Percentiles rank a stretch among this genome's conserved stretches.
These are phyloP conservation scores for Diadromus collaris DNA, from an alignment of 2,888 invertebrate genomes.

Conservation along the genomic window DNA sequence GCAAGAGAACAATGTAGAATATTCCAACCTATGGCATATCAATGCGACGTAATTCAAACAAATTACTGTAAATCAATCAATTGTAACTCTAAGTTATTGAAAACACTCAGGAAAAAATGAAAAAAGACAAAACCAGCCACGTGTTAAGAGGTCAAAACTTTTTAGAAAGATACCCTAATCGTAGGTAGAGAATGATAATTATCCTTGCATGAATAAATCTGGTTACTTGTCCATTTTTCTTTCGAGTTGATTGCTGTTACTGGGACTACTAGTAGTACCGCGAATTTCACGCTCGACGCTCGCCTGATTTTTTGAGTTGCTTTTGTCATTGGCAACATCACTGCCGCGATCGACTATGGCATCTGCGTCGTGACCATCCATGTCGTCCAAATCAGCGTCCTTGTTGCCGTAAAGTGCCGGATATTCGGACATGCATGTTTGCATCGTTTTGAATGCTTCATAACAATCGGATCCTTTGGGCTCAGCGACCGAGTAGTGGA, in stretches of 20 bases:
- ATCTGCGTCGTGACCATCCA: slow-evolving; percentile 76
- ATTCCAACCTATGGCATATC: background rate
- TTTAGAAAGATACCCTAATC: background rate
- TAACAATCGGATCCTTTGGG: slow-evolving; percentile 97
- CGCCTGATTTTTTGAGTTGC: slow-evolving; percentile 22
- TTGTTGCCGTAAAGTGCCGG: slow-evolving; percentile 91
- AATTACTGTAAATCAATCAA: slow-evolving; percentile 20
- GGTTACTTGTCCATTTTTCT: slow-evolving; percentile 46
- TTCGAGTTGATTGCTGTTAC: slow-evolving; percentile 43
- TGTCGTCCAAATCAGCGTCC: slow-evolving; percentile 84
- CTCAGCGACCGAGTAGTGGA: slow-evolving; percentile 94
- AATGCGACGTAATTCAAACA: background rate
- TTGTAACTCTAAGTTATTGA: background rate
- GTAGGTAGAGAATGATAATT: background rate
- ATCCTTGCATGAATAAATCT: background rate
- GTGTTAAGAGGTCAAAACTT: background rate
- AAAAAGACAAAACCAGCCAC: background rate
- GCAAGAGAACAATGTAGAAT: slow-evolving; percentile 15
- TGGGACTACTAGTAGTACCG: slow-evolving; percentile 7
- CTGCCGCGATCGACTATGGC: slow-evolving; percentile 46
- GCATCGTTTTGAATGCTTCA: slow-evolving; percentile 94
- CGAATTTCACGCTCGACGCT: slow-evolving; percentile 40
- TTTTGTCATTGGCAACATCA: slow-evolving; percentile 41
- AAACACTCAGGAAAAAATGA: background rate
- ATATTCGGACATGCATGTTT: slow-evolving; percentile 93